Evolutionary conservation across 2,113 vertebrate genomes (phyloP).

Genomic region (Pitta sordida): DNA sequence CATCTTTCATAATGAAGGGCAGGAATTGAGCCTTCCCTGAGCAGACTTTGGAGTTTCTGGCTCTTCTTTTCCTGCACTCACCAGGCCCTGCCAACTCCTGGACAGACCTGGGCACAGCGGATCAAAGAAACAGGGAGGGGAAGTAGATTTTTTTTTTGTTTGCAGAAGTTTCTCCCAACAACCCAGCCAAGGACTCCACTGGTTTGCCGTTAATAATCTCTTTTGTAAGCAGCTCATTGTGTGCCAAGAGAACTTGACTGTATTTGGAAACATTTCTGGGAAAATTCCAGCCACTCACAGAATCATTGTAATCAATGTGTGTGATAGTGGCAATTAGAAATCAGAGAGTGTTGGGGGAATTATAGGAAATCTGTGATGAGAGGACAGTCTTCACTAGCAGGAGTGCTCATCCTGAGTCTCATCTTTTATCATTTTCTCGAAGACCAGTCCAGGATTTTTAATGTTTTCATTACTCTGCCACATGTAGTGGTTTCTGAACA

Average conservation of each 20-base stretch:
- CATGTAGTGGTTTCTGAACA: background rate
- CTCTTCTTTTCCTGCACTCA: background rate
- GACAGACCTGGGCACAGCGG: background rate
- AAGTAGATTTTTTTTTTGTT: background rate
- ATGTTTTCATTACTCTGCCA: background rate
- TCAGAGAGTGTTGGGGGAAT: background rate
- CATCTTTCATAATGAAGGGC: background rate
- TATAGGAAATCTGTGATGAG: background rate
- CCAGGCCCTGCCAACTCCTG: background rate
- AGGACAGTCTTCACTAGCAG: background rate
- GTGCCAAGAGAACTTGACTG: background rate
- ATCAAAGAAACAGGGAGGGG: no score
- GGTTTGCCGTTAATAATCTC: background rate
- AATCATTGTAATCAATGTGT: background rate
- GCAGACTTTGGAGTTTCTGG: accelerated
- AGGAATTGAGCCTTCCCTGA: background rate
- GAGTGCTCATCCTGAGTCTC: background rate
- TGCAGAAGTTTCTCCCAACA: background rate
- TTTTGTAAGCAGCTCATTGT: background rate
- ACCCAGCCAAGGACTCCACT: background rate
- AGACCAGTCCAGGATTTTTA: background rate
- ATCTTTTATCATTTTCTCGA: background rate
- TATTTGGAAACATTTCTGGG: background rate
- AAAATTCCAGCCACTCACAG: background rate
- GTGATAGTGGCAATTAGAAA: background rate